A percentile compares a stretch with the other conserved stretches of the same genome.
These are phyloP conservation scores for Pachyramphus minor DNA, from an alignment of 2,113 vertebrate genomes.

Conservation along the genomic window DNA sequence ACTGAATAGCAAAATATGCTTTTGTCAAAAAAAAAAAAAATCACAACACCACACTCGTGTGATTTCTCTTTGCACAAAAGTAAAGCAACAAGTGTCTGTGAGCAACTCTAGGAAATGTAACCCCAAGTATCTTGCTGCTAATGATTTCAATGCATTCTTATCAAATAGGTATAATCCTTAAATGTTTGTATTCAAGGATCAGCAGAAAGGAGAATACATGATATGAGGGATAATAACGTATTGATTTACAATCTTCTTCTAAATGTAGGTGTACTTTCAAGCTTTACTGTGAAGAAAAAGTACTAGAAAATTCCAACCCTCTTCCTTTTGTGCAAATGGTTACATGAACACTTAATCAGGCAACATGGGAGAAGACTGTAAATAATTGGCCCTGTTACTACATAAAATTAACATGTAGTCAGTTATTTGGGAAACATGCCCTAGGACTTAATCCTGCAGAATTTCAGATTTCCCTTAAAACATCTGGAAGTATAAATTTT, in stretches of 20 bases:
- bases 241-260: neutral
- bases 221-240: neutral
- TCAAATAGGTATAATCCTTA: neutral
- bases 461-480: neutral
- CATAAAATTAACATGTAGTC: neutral
- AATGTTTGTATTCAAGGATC: neutral
- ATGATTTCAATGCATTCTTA: neutral
- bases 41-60: neutral
- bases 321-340: neutral
- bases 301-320: neutral
- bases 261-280: neutral
- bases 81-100: neutral
- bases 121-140: neutral
- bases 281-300: neutral
- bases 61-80: neutral
- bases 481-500: neutral
- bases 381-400: neutral
- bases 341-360: neutral
- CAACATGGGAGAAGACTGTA: neutral
- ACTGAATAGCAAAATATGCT: neutral
- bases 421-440: neutral
- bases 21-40: neutral
- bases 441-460: neutral
- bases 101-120: neutral
- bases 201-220: neutral